Base-by-base conservation (phyloP, 2,888 invertebrate species). In the Andricus quercusramuli region DNA sequence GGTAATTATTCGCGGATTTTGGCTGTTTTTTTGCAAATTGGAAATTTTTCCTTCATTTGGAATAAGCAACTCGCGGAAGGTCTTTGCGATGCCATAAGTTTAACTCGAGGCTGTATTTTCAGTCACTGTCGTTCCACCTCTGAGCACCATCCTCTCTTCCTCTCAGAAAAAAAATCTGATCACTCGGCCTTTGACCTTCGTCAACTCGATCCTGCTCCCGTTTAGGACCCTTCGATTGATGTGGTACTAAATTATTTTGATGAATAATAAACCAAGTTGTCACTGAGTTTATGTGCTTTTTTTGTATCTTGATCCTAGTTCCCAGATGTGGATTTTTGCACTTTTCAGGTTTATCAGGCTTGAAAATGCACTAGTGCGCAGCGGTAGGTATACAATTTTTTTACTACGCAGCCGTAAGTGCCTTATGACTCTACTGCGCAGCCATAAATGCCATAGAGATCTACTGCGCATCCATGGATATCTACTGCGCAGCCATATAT, bases 181-280 rank as follows among this genome's bases (percentile, higher is more conserved):
- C 56, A 59, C 56, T 74, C 32, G 74, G 74, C 74, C 74, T 56
- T 74, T 56, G 74, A 56, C 74, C 74, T 74, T 74, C n/a, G 82
- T 82, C 81, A 79, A 79, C 83, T 83, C 79, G 80, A 83, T 79
- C 68, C 81, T 80, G 67, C 81, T 82, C 81, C 82, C 80, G 70
- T 68, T 79, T 80, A 82, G 79, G 78, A 83, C 83, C 84, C 84
- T 83, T 86, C 84, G 81, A 87, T 86, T 85, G 85, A 89, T 89
- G 88, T 89, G 89, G 86, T 88, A 89, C 86, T 89, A 88, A 88
- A 89, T 89, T 90, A 89, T 89, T 88, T 88, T 90, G 86, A 86
- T 87, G 87, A 88, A 89, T 84, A 90, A 89, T 89, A 89, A 89
- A 90, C 82, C 74, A 88, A 88, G 85, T 90, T 90, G 85, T 90